A percentile compares a stretch with the other conserved stretches of the same genome.
Evolutionary conservation across 2,797 vertebrate species (phyloP).

Genomic region (Coilia nasus): DNA sequence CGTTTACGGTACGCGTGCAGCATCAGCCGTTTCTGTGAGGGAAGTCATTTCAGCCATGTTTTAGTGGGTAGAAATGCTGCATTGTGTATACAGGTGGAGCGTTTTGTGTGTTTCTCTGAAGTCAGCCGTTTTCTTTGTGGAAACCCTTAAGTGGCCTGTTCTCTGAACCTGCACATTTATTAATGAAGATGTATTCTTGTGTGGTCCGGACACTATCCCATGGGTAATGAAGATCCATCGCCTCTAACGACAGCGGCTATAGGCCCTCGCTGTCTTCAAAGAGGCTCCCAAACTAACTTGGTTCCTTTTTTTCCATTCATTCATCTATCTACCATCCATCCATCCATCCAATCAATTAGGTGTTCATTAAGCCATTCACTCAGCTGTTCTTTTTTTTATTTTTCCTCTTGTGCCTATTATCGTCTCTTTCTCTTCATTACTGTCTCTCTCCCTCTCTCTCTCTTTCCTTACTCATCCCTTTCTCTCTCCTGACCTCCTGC

Average conservation of each 20-base stretch:
- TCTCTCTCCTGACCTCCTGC: constrained; percentile 31
- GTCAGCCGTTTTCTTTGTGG: not conserved
- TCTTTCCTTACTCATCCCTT: constrained; percentile 16
- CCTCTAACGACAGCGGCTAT: constrained; percentile 40
- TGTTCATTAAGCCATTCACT: not conserved
- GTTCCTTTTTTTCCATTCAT: not conserved
- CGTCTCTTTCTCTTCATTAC: not conserved
- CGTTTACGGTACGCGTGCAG: not conserved
- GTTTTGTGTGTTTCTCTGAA: constrained; percentile 12
- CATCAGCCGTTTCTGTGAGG: not conserved
- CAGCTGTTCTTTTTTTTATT: not conserved
- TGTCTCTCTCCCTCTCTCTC: not conserved
- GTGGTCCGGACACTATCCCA: constrained; percentile 34
- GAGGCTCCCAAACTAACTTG: not conserved
- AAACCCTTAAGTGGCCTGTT: constrained; percentile 20
- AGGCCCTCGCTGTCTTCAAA: not conserved
- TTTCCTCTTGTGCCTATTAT: not conserved
- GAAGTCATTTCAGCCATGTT: not conserved
- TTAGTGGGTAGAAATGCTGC: not conserved
- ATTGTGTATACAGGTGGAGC: constrained; percentile 15
- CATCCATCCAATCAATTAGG: no score
- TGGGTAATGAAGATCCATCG: constrained; percentile 26
- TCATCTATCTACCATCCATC: no score
- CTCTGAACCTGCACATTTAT: constrained; percentile 25
- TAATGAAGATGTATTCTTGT: constrained; percentile 42